Percentiles rank a stretch among this genome's conserved stretches.
phyloP scores from a whole-genome alignment of 1,140 invertebrate genomes.

The Drosophila suzukii region DNA sequence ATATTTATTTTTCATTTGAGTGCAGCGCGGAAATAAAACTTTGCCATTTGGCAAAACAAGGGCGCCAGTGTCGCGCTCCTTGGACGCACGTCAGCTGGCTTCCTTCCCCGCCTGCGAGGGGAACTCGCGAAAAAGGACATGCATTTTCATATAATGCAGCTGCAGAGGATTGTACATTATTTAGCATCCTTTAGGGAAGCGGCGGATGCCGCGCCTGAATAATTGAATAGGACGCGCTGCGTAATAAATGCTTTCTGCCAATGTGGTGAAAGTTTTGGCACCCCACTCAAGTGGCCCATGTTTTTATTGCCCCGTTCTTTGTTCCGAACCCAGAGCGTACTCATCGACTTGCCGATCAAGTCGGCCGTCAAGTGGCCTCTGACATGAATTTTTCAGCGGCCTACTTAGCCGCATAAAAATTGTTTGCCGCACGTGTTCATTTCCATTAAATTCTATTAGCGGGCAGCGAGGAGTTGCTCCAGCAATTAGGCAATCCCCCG shows the following conservation, averaged over 20 bases:
- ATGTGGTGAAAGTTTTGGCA: slow-evolving; percentile 73
- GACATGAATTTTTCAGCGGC: slow-evolving; percentile 53
- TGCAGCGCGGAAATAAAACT: slow-evolving; percentile 78
- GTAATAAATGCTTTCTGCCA: slow-evolving; percentile 81
- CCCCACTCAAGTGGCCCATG: slow-evolving; percentile 37
- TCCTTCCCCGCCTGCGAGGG: slow-evolving; percentile 27
- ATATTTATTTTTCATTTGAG: slow-evolving; percentile 84
- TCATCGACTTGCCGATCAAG: slow-evolving; percentile 59
- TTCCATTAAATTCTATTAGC: slow-evolving; percentile 77
- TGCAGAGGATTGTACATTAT: slow-evolving; percentile 75
- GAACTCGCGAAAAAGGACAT: slow-evolving; percentile 59
- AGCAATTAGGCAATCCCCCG: slow-evolving; percentile 64
- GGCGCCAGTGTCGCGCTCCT: slow-evolving; percentile 73
- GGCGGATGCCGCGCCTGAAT: slow-evolving; percentile 70
- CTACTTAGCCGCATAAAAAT: slow-evolving; percentile 48
- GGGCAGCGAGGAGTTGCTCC: slow-evolving; percentile 12
- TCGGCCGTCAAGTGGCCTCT: slow-evolving; percentile 48
- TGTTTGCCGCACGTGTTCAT: slow-evolving; percentile 59
- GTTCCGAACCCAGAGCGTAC: slow-evolving; percentile 5
- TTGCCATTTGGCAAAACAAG: slow-evolving; percentile 82
- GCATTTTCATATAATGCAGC: slow-evolving; percentile 77
- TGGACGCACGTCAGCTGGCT: slow-evolving; percentile 77
- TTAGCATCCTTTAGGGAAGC: slow-evolving; percentile 66
- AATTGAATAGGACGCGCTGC: slow-evolving; percentile 78
- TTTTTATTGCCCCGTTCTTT: slow-evolving; percentile 51